Percentiles rank a stretch among this genome's conserved stretches.
These are phyloP conservation scores for Osmoderma eremita DNA, from an alignment of 2,888 invertebrate species.

Conservation along the genomic window DNA sequence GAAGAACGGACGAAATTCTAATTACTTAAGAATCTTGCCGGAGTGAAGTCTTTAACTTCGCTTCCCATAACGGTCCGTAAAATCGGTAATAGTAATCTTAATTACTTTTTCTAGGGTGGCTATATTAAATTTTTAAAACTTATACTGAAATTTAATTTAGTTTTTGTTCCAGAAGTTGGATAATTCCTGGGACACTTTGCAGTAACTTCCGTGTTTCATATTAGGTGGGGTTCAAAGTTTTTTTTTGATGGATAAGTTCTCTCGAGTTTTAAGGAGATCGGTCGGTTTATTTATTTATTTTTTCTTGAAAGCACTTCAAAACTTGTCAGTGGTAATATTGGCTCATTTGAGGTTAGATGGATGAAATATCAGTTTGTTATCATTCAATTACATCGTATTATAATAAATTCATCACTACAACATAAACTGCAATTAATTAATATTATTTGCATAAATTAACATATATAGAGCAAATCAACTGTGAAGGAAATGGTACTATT, in stretches of 20 bases:
- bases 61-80: slow-evolving; percentile 33
- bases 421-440: slow-evolving; percentile 7
- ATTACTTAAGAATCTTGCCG: slow-evolving; percentile 21
- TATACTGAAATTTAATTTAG: slow-evolving; percentile 28
- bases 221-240: slow-evolving; percentile 9
- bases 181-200: neutral
- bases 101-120: slow-evolving; percentile 33
- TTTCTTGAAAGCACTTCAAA: too few relatives aligned
- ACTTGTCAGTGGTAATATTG: neutral
- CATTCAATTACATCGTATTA: neutral
- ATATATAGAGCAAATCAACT: neutral
- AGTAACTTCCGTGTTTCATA: slow-evolving; percentile 1
- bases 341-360: neutral
- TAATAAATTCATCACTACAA: too few relatives aligned
- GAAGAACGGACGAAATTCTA: slow-evolving; percentile 3
- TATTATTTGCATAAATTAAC: slow-evolving; percentile 19
- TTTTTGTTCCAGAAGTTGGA: neutral
- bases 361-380: neutral
- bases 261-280: slow-evolving; percentile 1
- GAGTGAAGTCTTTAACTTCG: slow-evolving; percentile 2
- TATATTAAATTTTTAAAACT: slow-evolving; percentile 27
- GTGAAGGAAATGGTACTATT: too few relatives aligned
- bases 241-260: slow-evolving; percentile 13
- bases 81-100: slow-evolving; percentile 40
- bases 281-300: too few relatives aligned